phyloP scores from a whole-genome alignment of 2,888 invertebrate species.

The Nineta flava region DNA sequence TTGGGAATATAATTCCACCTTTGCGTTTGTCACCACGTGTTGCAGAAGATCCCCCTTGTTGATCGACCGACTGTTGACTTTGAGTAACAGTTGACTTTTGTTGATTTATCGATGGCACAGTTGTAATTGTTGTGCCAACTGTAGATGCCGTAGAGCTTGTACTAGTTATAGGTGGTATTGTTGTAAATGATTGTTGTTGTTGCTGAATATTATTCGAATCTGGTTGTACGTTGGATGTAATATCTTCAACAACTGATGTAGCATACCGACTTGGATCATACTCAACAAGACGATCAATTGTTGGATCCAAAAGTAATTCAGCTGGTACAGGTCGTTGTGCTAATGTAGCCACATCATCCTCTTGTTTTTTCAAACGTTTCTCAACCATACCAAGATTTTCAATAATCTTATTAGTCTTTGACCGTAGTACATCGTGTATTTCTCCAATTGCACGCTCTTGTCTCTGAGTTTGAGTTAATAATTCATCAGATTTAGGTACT shows the following conservation, averaged over 20 bases:
- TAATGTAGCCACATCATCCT: slow-evolving; percentile 63
- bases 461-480: slow-evolving; percentile 69
- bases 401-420: slow-evolving; percentile 74
- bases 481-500: slow-evolving; percentile 72
- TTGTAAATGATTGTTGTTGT: slow-evolving; percentile 18
- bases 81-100: slow-evolving; percentile 2
- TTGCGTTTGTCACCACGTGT: slow-evolving; percentile 34
- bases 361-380: slow-evolving; percentile 67
- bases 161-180: slow-evolving; percentile 28
- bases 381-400: slow-evolving; percentile 78
- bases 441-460: slow-evolving; percentile 77
- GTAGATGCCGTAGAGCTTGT: slow-evolving; percentile 17
- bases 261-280: slow-evolving; percentile 39
- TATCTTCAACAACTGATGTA: background rate
- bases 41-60: slow-evolving; percentile 22
- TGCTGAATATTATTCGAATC: slow-evolving; percentile 12
- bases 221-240: slow-evolving; percentile 1
- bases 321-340: slow-evolving; percentile 62
- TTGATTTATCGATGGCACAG: slow-evolving; percentile 13
- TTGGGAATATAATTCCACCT: slow-evolving; percentile 78
- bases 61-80: slow-evolving; percentile 14
- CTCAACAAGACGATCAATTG: slow-evolving; percentile 63
- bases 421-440: slow-evolving; percentile 64
- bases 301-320: slow-evolving; percentile 58
- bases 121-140: slow-evolving; percentile 10